Evolutionary conservation across 2,113 vertebrate genomes (phyloP).

Genomic region (Sinocyclocheilus maitianheensis): DNA sequence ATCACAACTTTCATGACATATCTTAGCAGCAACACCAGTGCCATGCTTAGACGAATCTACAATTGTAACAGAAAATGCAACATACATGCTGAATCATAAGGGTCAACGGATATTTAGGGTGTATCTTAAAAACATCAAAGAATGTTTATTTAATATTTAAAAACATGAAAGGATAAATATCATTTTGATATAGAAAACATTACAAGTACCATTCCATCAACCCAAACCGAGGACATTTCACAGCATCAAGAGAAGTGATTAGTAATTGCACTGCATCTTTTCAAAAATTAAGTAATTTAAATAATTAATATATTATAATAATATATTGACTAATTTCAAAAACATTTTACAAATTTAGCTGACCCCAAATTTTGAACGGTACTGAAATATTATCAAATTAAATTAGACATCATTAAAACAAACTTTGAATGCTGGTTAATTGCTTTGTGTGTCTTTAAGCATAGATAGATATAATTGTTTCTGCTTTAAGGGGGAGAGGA

Average conservation of each 20-base stretch:
- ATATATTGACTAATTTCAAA: not conserved
- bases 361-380: no score
- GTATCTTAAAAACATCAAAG: no score
- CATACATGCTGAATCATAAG: not conserved
- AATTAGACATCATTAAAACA: not conserved
- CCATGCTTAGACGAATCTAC: not conserved
- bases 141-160: not conserved
- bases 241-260: not conserved
- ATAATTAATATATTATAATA: no score
- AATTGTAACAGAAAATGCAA: not conserved
- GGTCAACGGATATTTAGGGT: not conserved
- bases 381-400: not conserved
- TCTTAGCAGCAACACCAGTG: not conserved
- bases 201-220: not conserved
- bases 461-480: not conserved
- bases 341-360: not conserved
- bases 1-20: not conserved
- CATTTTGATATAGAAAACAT: not conserved
- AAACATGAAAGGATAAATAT: not conserved
- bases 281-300: not conserved
- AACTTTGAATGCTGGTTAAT: not conserved
- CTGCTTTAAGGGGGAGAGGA: not conserved
- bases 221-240: not conserved
- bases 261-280: not conserved
- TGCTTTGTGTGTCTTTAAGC: not conserved